A percentile compares a stretch with the other conserved stretches of the same genome.
These are phyloP conservation scores for Cyprinodon variegatus DNA, from an alignment of 2,113 vertebrate species.

Conservation along the genomic window DNA sequence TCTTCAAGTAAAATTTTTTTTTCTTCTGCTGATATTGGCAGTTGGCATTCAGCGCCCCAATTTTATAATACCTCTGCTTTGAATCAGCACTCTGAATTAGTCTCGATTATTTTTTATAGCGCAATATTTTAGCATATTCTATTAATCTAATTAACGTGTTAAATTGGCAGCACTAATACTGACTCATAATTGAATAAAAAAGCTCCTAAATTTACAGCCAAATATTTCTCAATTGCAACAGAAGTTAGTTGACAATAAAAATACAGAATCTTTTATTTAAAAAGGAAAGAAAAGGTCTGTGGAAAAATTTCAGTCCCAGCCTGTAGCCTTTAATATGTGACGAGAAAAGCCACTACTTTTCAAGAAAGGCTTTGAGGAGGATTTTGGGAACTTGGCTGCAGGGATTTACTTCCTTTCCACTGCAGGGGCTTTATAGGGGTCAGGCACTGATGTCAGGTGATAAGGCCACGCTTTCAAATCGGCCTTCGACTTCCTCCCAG, in stretches of 20 bases:
- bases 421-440: conserved; percentile 45
- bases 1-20: too few species aligned
- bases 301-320: not conserved
- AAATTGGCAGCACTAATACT: too few species aligned
- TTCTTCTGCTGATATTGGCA: too few species aligned
- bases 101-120: too few species aligned
- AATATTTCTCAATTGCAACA: not conserved
- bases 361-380: conserved; percentile 25
- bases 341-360: conserved; percentile 9
- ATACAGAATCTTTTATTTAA: not conserved
- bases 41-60: too few species aligned
- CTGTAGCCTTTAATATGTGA: conserved; percentile 9
- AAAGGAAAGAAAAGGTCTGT: not conserved
- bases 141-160: too few species aligned
- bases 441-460: conserved; percentile 48
- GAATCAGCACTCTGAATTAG: too few species aligned
- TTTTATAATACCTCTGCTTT: too few species aligned
- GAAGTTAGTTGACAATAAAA: not conserved
- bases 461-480: conserved; percentile 39
- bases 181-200: not conserved
- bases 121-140: too few species aligned
- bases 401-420: conserved; percentile 44
- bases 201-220: not conserved
- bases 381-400: conserved; percentile 17
- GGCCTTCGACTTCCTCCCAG: conserved; percentile 38